Percentiles rank a stretch among this genome's conserved stretches.
phyloP scores from a whole-genome alignment of 2,113 vertebrate genomes.

The Xyliphius kryptos region DNA sequence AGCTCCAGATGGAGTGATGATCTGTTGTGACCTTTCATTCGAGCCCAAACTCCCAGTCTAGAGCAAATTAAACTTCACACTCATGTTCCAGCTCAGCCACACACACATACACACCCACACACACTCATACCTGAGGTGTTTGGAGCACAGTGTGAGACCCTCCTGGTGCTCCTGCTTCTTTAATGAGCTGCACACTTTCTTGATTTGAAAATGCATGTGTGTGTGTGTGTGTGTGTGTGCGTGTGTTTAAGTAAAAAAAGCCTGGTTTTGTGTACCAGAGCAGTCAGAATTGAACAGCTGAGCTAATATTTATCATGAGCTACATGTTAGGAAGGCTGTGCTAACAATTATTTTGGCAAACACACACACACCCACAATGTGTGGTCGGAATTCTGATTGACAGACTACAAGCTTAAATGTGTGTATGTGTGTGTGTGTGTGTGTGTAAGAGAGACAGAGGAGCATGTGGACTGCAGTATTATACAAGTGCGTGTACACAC shows the following conservation, averaged over 20 bases:
- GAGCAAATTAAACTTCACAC: constrained; percentile 10
- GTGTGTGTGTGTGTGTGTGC: constrained; percentile 3
- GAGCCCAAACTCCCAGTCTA: constrained; percentile 10
- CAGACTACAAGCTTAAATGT: neutral
- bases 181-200: neutral
- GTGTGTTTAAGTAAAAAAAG: neutral
- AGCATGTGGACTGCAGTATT: no score
- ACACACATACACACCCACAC: constrained; percentile 9
- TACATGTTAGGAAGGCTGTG: constrained; percentile 38
- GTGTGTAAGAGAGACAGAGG: neutral
- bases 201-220: neutral
- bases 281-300: constrained; percentile 58
- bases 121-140: constrained; percentile 8
- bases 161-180: neutral
- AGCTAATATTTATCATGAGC: constrained; percentile 63
- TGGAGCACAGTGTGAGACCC: neutral
- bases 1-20: constrained; percentile 28
- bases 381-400: neutral
- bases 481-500: no score
- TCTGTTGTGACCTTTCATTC: constrained; percentile 21
- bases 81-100: constrained; percentile 2
- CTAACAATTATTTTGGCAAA: constrained; percentile 42
- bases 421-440: constrained; percentile 11
- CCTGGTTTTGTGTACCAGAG: constrained; percentile 7
- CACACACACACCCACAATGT: neutral